These are phyloP conservation scores for Oxygymnocypris stewartii DNA, from an alignment of 2,113 vertebrate genomes.

Conservation along the genomic window DNA sequence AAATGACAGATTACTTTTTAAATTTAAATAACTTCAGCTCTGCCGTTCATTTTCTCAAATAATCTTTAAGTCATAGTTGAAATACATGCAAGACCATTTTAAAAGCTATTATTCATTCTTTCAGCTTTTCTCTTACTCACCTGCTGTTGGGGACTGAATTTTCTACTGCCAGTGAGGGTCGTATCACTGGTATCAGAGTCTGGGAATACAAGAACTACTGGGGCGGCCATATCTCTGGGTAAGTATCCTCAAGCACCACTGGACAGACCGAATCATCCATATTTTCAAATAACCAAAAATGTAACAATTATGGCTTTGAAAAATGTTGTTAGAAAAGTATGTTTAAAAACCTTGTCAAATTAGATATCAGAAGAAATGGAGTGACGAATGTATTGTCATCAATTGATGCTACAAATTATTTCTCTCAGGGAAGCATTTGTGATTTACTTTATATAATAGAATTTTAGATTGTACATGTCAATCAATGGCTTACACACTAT, in stretches of 20 bases:
- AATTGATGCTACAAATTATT: neutral
- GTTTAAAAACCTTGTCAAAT: too few relatives aligned
- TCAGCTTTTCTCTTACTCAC: constrained; percentile 17
- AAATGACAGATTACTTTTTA: too few relatives aligned
- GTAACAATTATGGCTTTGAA: too few relatives aligned
- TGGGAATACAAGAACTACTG: constrained; percentile 9
- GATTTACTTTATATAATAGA: neutral
- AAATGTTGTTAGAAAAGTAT: too few relatives aligned
- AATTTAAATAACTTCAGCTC: too few relatives aligned
- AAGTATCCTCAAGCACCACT: neutral
- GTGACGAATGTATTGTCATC: neutral
- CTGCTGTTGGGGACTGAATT: constrained; percentile 5
- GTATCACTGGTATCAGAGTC: constrained; percentile 20
- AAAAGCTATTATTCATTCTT: neutral
- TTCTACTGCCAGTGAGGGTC: neutral
- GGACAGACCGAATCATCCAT: neutral
- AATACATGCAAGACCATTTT: too few relatives aligned
- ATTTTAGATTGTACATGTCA: neutral
- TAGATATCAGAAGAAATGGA: too few relatives aligned
- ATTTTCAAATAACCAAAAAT: neutral
- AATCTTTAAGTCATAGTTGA: too few relatives aligned
- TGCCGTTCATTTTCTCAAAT: too few relatives aligned
- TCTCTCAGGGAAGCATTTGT: neutral
- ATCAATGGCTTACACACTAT: neutral
- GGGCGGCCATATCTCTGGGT: too few relatives aligned